These are phyloP conservation scores for Thymelicus sylvestris DNA, from an alignment of 2,888 invertebrate genomes.

Conservation along the genomic window DNA sequence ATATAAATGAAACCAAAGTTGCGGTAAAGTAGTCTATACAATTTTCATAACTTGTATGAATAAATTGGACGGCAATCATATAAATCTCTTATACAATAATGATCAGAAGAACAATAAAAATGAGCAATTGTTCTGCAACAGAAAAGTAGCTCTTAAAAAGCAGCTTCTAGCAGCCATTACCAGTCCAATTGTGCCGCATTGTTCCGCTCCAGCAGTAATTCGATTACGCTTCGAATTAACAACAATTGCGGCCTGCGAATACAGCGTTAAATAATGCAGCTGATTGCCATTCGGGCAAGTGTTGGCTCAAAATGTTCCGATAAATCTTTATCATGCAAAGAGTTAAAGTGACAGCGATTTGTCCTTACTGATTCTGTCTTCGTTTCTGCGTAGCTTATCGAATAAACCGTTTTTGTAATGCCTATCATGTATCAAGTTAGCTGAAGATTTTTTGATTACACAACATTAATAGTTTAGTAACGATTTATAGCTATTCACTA, in stretches of 20 bases:
- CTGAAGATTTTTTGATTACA: too few species aligned
- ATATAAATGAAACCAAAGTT: too few species aligned
- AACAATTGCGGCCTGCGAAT: conserved; percentile 27
- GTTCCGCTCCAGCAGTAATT: conserved; percentile 39
- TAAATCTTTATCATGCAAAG: neutral
- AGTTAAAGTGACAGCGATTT: neutral
- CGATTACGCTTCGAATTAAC: conserved; percentile 45
- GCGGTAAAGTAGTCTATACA: too few species aligned
- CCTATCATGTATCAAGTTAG: too few species aligned
- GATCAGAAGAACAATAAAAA: neutral
- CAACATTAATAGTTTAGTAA: too few species aligned
- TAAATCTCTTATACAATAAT: neutral
- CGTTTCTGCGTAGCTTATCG: too few species aligned
- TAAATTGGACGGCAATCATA: too few species aligned
- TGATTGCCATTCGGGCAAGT: conserved; percentile 27
- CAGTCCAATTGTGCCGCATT: conserved; percentile 30
- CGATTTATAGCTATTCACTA: too few species aligned
- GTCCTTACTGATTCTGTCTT: too few species aligned
- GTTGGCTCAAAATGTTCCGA: conserved; percentile 1
- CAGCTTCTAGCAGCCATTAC: conserved; percentile 26
- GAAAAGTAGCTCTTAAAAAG: conserved; percentile 22
- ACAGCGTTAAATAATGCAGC: conserved; percentile 33
- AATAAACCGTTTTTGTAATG: too few species aligned
- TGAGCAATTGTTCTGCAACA: neutral
- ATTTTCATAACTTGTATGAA: too few species aligned